phyloP scores from a whole-genome alignment of 53 echinoderm and acorn worm species.

The Crossaster papposus region DNA sequence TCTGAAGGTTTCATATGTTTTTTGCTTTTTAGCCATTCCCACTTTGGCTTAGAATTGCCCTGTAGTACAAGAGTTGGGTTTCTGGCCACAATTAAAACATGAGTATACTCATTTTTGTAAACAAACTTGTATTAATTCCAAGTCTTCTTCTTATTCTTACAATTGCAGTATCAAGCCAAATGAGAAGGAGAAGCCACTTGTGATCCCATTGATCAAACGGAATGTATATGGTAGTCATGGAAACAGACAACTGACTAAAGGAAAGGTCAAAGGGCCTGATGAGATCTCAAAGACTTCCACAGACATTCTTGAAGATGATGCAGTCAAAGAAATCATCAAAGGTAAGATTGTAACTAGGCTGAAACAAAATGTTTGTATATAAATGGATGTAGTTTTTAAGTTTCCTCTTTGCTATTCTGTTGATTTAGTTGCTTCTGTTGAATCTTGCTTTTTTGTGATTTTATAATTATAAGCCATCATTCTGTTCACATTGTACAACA shows the following conservation, averaged over 20 bases:
- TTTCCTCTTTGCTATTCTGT: background rate
- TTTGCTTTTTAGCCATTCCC: no score
- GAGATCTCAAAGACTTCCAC: background rate
- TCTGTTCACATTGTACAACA: no score
- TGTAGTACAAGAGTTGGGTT: no score
- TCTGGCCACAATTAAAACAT: no score
- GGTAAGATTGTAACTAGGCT: slow-evolving; percentile 49
- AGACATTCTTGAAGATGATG: slow-evolving; percentile 72
- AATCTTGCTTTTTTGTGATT: no score
- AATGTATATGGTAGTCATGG: slow-evolving; percentile 65
- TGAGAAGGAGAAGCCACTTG: slow-evolving; percentile 75
- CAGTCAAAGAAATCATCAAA: slow-evolving; percentile 88
- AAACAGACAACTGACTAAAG: slow-evolving; percentile 5
- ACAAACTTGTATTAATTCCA: no score
- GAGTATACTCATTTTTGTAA: background rate
- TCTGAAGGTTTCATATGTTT: no score
- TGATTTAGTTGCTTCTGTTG: background rate
- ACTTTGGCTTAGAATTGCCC: no score
- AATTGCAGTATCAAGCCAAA: slow-evolving; percentile 72
- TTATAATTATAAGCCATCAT: no score
- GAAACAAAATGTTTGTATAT: background rate
- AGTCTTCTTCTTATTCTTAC: background rate
- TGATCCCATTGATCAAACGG: slow-evolving; percentile 81
- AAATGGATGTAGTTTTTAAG: background rate
- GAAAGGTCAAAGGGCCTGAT: background rate